Conservation (phyloP, 2,797 vertebrate species). For the Neopelma chrysocephalum region DNA sequence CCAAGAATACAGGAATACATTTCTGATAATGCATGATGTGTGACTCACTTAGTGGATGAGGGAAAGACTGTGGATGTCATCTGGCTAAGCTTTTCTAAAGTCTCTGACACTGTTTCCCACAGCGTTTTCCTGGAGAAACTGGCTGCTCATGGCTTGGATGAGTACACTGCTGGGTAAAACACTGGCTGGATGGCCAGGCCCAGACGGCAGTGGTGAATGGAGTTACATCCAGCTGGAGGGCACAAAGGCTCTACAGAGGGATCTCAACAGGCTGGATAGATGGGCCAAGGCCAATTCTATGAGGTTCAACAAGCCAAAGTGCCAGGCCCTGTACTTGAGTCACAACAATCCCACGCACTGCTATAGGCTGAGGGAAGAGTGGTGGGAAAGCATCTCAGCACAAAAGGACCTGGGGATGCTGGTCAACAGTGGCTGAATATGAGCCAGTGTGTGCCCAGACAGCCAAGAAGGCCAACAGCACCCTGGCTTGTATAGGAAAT, state of each 20-base stretch:
- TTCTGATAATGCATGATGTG: neutral
- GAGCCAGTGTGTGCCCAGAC: neutral
- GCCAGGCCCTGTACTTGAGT: neutral
- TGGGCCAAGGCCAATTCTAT: fast-evolving
- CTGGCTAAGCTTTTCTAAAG: neutral
- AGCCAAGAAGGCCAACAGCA: neutral
- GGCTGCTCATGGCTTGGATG: neutral
- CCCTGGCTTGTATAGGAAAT: neutral
- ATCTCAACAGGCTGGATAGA: neutral
- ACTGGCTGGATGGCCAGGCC: neutral
- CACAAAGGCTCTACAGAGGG: neutral
- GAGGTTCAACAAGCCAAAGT: neutral
- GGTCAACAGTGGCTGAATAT: neutral
- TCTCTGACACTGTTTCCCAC: neutral
- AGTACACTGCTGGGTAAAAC: neutral
- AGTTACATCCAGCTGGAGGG: neutral
- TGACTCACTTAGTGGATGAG: neutral
- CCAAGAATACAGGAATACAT: neutral
- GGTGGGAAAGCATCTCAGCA: fast-evolving
- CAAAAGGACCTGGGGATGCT: neutral
- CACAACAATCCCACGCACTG: neutral
- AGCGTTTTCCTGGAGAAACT: neutral
- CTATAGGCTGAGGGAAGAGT: neutral
- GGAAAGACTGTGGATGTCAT: neutral
- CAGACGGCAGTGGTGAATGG: neutral